Evolutionary conservation across 2,888 invertebrate genomes (phyloP), one percentile per base, ranked within the genome.

Genomic region (Lasioglossum morio): DNA sequence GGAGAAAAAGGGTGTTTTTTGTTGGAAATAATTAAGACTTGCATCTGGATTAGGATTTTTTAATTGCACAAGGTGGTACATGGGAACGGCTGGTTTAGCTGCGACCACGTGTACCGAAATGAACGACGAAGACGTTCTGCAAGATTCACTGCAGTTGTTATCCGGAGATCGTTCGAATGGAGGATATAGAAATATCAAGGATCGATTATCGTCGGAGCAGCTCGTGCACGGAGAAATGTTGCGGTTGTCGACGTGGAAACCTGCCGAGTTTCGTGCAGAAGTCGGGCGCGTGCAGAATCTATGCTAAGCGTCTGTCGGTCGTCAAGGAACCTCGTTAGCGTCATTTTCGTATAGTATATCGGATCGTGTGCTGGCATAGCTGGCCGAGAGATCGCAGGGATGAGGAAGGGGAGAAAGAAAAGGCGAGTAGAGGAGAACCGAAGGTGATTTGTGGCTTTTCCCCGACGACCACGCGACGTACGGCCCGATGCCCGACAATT

Each of bases 311-410:
- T 48, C 37, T n/a, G 77, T 27, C 27, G 77, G 79, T 16, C 88
- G 80, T 73, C 79, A 74, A 60, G 90, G 91, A 89, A 87, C 91
- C 93, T 92, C 91, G 93, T 93, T 93, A 93, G 92, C 92, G 92
- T 90, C 93, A 92, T 93, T 93, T 91, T 89, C 46, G 89, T 53
- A 53, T n/a, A n/a, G 23, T n/a, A n/a, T 2, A 91, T 91, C 91
- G 86, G 72, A 81, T 92, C 77, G 84, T 77, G 86, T 76, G 86
- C 77, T 74, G 81, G 34, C 78, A 57, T n/a, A n/a, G 53, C 8
- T 2, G 46, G 16, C 8, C 53, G 37, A 48, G 2, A 53, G 76
- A 85, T 77, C 85, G 87, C 72, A 75, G 86, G 85, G 82, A 63
- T n/a, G 23, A 10, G 3, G 53, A 53, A 53, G 23, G 48, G 53